Conservation (phyloP, 2,113 vertebrate genomes). For the Sinocyclocheilus anophthalmus region DNA sequence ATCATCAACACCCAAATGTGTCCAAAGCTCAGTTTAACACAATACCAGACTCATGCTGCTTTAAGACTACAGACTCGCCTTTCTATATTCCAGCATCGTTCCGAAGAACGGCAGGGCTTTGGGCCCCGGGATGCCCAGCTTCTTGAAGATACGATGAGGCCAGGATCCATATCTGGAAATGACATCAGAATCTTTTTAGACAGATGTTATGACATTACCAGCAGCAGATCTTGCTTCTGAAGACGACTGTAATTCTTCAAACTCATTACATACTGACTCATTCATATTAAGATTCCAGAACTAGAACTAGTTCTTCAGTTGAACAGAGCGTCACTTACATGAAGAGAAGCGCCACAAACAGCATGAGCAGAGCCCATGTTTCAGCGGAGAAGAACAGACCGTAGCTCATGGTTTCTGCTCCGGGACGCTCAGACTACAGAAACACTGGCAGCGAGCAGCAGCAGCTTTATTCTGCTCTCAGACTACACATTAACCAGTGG, state of each 20-base stretch:
- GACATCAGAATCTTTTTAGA: neutral
- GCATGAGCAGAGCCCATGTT: slow-evolving; percentile 50
- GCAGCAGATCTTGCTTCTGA: neutral
- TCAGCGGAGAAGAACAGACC: slow-evolving; percentile 38
- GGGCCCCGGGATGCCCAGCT: slow-evolving; percentile 75
- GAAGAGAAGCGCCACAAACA: slow-evolving; percentile 60
- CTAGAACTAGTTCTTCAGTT: neutral
- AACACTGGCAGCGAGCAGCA: too few relatives aligned
- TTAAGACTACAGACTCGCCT: slow-evolving; percentile 63
- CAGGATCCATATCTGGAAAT: slow-evolving; percentile 57
- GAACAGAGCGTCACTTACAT: slow-evolving; percentile 60
- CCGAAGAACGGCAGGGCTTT: slow-evolving; percentile 73
- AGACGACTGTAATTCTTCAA: neutral
- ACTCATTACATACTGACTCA: too few relatives aligned
- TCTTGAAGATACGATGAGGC: slow-evolving; percentile 71
- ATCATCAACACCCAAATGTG: neutral
- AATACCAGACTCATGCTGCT: neutral
- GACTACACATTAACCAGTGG: neutral
- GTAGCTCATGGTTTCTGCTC: slow-evolving; percentile 11
- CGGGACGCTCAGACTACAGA: too few relatives aligned
- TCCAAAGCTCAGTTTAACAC: neutral
- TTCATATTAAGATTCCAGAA: neutral
- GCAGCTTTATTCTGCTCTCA: neutral
- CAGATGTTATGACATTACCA: neutral
- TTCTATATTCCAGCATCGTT: slow-evolving; percentile 65